Conservation (phyloP, 1,140 invertebrate species). For the Monomorium pharaonis region DNA sequence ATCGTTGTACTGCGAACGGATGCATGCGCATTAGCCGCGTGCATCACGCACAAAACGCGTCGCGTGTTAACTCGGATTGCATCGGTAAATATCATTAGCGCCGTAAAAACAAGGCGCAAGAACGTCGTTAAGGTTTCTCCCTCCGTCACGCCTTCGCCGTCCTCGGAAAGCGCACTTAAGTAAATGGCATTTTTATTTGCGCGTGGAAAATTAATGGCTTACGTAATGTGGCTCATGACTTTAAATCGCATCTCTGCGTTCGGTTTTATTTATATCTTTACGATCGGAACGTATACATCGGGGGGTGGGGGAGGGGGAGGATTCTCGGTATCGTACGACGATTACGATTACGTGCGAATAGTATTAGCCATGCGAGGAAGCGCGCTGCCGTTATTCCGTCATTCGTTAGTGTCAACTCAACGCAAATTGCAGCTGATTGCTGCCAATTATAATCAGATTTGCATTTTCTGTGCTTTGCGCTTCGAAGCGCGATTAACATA, state of each 20-base stretch:
- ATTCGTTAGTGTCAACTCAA: neutral
- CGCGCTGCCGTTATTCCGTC: neutral
- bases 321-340: slow-evolving; percentile 23
- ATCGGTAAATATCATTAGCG: neutral
- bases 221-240: slow-evolving; percentile 20
- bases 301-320: too few relatives aligned
- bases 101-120: neutral
- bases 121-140: slow-evolving; percentile 19
- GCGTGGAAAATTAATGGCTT: slow-evolving; percentile 28
- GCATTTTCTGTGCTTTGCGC: neutral
- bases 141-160: slow-evolving; percentile 6
- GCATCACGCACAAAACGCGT: neutral
- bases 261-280: slow-evolving; percentile 7
- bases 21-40: neutral
- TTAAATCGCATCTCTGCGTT: slow-evolving; percentile 23
- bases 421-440: neutral
- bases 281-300: neutral
- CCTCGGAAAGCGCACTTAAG: neutral
- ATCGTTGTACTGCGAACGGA: neutral
- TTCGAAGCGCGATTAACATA: neutral
- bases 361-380: neutral
- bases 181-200: slow-evolving; percentile 32
- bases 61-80: neutral
- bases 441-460: slow-evolving; percentile 11
- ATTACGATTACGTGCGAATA: slow-evolving; percentile 31